These are phyloP conservation scores for Drosophila recens DNA, from an alignment of 2,888 invertebrate genomes.

Conservation along the genomic window DNA sequence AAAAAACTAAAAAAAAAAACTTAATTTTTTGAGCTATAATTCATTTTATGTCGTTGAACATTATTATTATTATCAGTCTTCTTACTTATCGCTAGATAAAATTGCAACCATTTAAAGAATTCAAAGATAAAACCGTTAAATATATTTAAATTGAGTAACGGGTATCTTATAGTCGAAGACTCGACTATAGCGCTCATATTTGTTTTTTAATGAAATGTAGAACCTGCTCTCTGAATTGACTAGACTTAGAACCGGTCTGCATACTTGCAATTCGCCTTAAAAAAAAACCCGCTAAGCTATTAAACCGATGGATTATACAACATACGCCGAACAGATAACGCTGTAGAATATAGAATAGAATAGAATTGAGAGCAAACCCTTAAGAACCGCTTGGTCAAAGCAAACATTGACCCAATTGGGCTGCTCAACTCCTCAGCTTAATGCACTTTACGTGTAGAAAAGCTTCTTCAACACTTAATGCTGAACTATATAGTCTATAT, in stretches of 20 bases:
- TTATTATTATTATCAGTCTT: neutral
- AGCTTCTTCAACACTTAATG: neutral
- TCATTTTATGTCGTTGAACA: no score
- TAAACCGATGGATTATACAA: slow-evolving; percentile 16
- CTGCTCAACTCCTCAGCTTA: slow-evolving; percentile 11
- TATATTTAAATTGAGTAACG: neutral
- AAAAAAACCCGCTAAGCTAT: slow-evolving; percentile 12
- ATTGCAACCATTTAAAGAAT: neutral
- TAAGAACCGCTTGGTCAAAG: slow-evolving; percentile 8
- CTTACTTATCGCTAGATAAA: neutral
- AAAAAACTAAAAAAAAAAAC: no score
- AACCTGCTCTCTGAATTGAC: slow-evolving; percentile 68
- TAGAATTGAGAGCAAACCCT: slow-evolving; percentile 7
- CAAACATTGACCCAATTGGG: slow-evolving; percentile 21
- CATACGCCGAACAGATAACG: slow-evolving; percentile 10
- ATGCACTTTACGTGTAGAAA: slow-evolving; percentile 1
- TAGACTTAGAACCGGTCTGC: slow-evolving; percentile 56
- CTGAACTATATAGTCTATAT: slow-evolving; percentile 4
- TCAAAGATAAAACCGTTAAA: neutral
- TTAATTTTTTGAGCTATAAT: no score
- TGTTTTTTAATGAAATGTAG: slow-evolving; percentile 47
- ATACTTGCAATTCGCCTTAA: slow-evolving; percentile 39
- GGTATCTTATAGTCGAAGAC: neutral
- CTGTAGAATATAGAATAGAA: neutral
- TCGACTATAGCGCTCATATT: neutral